phyloP scores from a whole-genome alignment of 2,113 vertebrate genomes.

The Tragelaphus imberbis region DNA sequence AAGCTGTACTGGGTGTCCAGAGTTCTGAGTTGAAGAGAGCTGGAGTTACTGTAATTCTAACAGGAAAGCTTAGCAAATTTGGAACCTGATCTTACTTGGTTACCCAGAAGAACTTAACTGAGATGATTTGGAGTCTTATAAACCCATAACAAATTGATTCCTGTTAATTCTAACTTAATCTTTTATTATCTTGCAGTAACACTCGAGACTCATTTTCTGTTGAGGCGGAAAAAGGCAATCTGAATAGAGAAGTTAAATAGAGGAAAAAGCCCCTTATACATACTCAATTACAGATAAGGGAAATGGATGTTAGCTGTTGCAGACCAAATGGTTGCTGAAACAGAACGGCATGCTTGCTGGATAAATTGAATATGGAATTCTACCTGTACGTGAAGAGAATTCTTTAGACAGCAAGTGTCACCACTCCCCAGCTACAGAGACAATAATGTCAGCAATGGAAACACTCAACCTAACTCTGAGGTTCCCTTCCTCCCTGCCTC shows the following conservation, averaged over 20 bases:
- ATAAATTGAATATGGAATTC: neutral
- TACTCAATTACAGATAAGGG: neutral
- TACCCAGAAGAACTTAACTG: neutral
- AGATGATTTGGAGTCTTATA: neutral
- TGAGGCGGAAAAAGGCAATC: neutral
- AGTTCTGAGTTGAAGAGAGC: neutral
- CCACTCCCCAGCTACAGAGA: neutral
- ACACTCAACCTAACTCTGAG: neutral
- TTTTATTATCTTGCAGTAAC: neutral
- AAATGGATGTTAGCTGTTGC: neutral
- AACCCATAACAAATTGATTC: slow-evolving; percentile 16
- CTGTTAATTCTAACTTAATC: neutral
- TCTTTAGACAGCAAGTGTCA: neutral
- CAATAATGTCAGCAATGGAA: neutral
- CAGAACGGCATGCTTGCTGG: neutral
- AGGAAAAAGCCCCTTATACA: neutral
- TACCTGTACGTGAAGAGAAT: neutral
- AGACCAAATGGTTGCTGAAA: neutral
- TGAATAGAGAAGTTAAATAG: neutral
- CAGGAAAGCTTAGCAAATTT: neutral
- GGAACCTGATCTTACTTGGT: neutral
- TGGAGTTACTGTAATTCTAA: neutral
- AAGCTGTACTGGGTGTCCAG: accelerated
- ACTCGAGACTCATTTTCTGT: neutral
- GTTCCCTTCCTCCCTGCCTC: neutral